A percentile compares a stretch with the other conserved stretches of the same genome.
Conservation (phyloP, 2,797 vertebrate species). For the Ceryle rudis region DNA sequence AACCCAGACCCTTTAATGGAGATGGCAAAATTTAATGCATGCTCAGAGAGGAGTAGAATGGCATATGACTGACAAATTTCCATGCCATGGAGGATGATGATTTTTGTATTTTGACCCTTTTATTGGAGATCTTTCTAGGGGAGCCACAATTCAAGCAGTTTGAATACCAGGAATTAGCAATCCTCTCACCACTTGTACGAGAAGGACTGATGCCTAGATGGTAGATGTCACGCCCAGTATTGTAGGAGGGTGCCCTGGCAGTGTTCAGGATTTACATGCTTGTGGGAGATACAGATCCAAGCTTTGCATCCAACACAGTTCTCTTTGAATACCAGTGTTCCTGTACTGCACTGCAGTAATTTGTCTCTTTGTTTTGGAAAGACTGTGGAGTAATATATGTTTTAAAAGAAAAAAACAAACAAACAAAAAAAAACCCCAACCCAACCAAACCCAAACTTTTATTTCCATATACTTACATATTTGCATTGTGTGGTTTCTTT, state of each 20-base stretch:
- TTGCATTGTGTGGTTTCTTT: background rate
- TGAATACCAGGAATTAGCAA: background rate
- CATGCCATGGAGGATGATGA: background rate
- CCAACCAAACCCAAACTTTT: background rate
- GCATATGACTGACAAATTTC: background rate
- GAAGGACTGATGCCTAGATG: background rate
- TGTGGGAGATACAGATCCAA: background rate
- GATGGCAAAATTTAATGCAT: background rate
- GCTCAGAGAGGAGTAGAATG: fast-evolving
- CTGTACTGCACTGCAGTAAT: background rate
- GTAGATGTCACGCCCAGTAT: background rate
- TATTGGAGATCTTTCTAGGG: background rate
- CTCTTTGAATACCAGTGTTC: background rate
- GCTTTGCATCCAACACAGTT: background rate
- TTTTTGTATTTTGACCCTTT: background rate
- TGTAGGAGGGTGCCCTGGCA: background rate
- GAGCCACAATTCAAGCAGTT: background rate
- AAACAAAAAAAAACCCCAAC: too few species aligned
- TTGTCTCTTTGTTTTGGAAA: background rate
- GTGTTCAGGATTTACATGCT: background rate
- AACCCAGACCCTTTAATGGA: background rate
- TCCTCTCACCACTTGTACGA: background rate
- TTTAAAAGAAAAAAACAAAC: too few species aligned
- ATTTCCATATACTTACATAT: fast-evolving
- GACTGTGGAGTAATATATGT: background rate